A percentile compares a stretch with the other conserved stretches of the same genome.
Conservation (phyloP, 2,113 vertebrate genomes). For the Bos indicus region DNA sequence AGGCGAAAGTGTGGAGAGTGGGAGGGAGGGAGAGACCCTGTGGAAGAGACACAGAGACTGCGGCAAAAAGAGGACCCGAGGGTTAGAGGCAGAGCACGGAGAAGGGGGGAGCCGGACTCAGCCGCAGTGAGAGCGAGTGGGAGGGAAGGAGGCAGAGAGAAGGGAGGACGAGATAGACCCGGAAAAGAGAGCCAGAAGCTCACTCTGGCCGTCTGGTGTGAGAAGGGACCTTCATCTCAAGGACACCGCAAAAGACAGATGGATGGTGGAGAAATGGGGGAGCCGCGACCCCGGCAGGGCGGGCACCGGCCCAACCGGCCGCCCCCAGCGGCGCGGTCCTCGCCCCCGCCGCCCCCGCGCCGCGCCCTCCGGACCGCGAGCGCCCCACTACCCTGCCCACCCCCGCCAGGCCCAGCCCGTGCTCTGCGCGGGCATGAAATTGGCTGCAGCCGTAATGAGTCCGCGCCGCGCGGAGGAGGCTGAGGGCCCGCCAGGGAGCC, state of each 20-base stretch:
- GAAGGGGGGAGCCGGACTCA: background rate
- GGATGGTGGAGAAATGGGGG: background rate
- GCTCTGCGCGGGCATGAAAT: conserved; percentile 76
- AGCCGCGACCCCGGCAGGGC: background rate
- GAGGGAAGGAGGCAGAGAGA: background rate
- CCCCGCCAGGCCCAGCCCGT: background rate
- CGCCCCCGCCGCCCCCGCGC: background rate
- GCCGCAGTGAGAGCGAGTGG: background rate
- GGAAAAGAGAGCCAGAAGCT: background rate
- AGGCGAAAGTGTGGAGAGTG: background rate
- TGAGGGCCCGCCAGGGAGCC: conserved; percentile 79
- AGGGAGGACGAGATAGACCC: background rate
- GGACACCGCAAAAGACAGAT: conserved; percentile 45
- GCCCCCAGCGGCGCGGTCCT: background rate
- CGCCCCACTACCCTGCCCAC: background rate
- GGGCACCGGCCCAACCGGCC: background rate
- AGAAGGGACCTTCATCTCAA: conserved; percentile 53
- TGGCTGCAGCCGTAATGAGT: conserved; percentile 81
- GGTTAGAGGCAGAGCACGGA: background rate
- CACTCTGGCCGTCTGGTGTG: background rate
- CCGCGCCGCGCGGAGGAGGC: conserved; percentile 76
- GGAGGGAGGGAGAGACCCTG: background rate
- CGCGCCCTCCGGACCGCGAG: background rate
- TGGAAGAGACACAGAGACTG: background rate
- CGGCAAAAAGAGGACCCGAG: background rate